A percentile compares a stretch with the other conserved stretches of the same genome.
phyloP scores from a whole-genome alignment of 2,113 vertebrate genomes.

The Lycocorax pyrrhopterus region DNA sequence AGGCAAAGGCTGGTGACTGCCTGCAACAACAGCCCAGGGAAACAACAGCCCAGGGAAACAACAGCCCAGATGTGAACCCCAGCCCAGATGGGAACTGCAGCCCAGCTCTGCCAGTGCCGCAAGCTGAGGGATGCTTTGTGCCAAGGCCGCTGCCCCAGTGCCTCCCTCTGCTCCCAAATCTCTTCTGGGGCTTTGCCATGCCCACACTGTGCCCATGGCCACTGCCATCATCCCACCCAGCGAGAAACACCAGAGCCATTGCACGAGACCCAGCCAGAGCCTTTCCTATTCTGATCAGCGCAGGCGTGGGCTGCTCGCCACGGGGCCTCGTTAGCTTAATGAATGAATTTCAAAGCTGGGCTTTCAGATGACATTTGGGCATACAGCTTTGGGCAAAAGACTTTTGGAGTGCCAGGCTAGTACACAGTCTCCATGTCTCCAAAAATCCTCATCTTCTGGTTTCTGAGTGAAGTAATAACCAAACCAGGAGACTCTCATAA shows the following conservation, averaged over 20 bases:
- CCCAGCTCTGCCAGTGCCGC: neutral
- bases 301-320: neutral
- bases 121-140: neutral
- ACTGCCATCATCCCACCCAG: neutral
- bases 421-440: neutral
- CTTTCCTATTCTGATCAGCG: fast-evolving
- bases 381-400: neutral
- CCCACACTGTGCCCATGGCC: neutral
- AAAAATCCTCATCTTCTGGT: neutral
- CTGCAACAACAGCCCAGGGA: neutral
- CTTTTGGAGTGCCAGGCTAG: neutral
- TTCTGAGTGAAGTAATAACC: neutral
- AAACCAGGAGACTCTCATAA: slow-evolving; percentile 38
- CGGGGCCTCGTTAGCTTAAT: neutral
- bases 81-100: neutral
- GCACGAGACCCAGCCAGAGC: neutral
- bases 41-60: neutral
- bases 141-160: fast-evolving
- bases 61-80: neutral
- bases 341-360: neutral
- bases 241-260: fast-evolving
- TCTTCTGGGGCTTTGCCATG: neutral
- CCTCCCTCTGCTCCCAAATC: neutral
- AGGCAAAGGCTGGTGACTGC: neutral
- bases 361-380: neutral